These are phyloP conservation scores for Drosophila ogumai DNA, from an alignment of 1,140 invertebrate species.

Conservation along the genomic window DNA sequence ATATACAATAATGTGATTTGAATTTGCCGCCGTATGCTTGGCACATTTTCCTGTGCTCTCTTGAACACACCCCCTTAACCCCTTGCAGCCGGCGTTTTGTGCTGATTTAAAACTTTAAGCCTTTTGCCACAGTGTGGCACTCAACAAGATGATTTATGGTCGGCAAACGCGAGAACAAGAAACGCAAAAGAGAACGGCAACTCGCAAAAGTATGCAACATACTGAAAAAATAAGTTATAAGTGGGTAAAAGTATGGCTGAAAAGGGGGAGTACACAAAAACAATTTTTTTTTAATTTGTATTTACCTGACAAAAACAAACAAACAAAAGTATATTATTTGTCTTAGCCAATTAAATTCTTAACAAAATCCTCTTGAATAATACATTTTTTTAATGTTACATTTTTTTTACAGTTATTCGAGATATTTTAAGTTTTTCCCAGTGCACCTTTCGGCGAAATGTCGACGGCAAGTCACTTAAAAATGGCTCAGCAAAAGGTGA, in stretches of 20 bases:
- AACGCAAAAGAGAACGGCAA: conserved; percentile 21
- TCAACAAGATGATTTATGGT: conserved; percentile 70
- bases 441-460: conserved; percentile 46
- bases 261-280: not conserved
- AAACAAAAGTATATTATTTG: too few species aligned
- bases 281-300: not conserved
- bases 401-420: too few species aligned
- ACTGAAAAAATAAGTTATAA: conserved; percentile 37
- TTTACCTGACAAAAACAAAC: too few species aligned
- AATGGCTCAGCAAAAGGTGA: conserved; percentile 67
- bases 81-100: conserved; percentile 45
- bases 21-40: conserved; percentile 44
- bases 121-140: conserved; percentile 49
- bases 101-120: conserved; percentile 77
- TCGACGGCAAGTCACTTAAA: conserved; percentile 80
- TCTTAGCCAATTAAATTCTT: not conserved
- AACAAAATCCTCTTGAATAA: not conserved
- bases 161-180: conserved; percentile 47
- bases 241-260: not conserved
- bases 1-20: conserved; percentile 47
- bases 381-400: not conserved
- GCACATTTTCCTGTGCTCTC: conserved; percentile 18
- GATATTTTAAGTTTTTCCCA: not conserved
- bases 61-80: conserved; percentile 9
- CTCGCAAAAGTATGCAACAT: conserved; percentile 76